Conservation (phyloP, 2,888 invertebrate species). For the Acrobasis suavella region DNA sequence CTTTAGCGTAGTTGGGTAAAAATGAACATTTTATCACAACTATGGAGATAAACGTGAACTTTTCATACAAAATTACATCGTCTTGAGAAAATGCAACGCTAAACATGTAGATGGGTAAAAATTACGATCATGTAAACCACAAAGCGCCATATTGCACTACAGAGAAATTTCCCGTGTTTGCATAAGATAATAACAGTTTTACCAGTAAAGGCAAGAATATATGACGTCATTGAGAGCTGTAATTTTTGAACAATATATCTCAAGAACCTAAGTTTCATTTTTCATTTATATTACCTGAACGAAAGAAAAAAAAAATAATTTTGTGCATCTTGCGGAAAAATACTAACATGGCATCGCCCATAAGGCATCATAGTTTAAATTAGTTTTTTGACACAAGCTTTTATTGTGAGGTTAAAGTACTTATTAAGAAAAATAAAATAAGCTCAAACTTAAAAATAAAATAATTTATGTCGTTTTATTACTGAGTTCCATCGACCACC, state of each 20-base stretch:
- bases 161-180: slow-evolving; percentile 28
- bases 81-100: neutral
- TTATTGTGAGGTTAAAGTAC: too few relatives aligned
- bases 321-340: too few relatives aligned
- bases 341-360: too few relatives aligned
- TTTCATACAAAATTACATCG: slow-evolving; percentile 14
- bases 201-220: slow-evolving; percentile 22
- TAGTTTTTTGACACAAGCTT: too few relatives aligned
- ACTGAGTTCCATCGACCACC: too few relatives aligned
- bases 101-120: slow-evolving; percentile 13
- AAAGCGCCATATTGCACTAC: slow-evolving; percentile 30
- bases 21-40: neutral
- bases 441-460: too few relatives aligned
- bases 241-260: slow-evolving; percentile 24
- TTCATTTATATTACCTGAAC: too few relatives aligned
- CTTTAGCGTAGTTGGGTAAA: neutral
- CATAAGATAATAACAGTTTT: slow-evolving; percentile 30
- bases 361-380: too few relatives aligned
- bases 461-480: too few relatives aligned
- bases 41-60: neutral
- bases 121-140: slow-evolving; percentile 23
- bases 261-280: too few relatives aligned
- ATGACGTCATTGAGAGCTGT: slow-evolving; percentile 30
- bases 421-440: too few relatives aligned
- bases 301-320: too few relatives aligned